Evolutionary conservation across 2,797 vertebrate genomes (phyloP).

Genomic region (Enteromius radiatus): DNA sequence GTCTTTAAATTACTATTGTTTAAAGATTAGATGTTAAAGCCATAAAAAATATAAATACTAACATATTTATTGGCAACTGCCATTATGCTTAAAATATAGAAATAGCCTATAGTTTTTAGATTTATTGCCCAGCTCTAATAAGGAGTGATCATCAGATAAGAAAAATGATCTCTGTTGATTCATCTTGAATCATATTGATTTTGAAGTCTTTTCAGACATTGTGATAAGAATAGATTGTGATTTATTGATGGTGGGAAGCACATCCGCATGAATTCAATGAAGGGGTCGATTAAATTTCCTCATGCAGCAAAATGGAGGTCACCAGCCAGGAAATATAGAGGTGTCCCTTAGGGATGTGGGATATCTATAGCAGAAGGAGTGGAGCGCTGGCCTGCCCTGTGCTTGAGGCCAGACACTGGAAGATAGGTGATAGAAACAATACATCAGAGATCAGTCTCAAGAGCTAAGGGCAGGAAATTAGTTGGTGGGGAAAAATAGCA

Average conservation of each 20-base stretch:
- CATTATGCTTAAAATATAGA: not conserved
- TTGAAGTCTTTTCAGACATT: not conserved
- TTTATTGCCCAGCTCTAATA: not conserved
- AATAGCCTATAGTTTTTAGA: not conserved
- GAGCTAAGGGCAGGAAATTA: slow-evolving; percentile 45
- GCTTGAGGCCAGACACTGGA: slow-evolving; percentile 33
- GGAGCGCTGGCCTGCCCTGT: not conserved
- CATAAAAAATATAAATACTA: not conserved
- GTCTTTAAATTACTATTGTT: not conserved
- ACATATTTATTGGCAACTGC: not conserved
- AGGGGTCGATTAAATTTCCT: slow-evolving; percentile 43
- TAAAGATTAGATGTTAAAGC: not conserved
- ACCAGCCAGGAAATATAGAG: slow-evolving; percentile 38
- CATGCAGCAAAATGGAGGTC: slow-evolving; percentile 38
- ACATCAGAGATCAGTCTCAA: slow-evolving; percentile 41
- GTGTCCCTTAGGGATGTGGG: slow-evolving; percentile 19
- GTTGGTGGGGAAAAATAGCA: not conserved
- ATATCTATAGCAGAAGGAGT: slow-evolving; percentile 44
- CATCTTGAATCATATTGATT: slow-evolving; percentile 25
- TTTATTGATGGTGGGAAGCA: slow-evolving; percentile 29
- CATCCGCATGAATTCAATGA: slow-evolving; percentile 19
- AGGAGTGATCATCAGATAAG: not conserved
- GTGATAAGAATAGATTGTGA: slow-evolving; percentile 30
- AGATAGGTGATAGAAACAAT: slow-evolving; percentile 45
- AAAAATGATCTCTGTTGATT: not conserved